Base-by-base conservation (phyloP, 2,797 vertebrate species). In the Orestias chungarensis region DNA sequence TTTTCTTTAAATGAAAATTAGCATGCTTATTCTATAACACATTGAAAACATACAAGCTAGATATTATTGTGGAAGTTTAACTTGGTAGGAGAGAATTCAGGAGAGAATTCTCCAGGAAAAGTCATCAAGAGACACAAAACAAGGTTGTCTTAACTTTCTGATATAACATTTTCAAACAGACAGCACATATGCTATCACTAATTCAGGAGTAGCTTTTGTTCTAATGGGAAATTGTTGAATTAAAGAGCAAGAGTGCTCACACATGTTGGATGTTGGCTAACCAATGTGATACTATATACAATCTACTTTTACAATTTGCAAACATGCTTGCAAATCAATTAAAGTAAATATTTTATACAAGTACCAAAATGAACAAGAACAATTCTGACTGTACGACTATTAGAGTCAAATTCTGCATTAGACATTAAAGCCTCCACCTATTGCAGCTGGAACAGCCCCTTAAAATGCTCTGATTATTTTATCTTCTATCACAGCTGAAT, bases 111-210 rank as follows among this genome's bases (percentile, higher is more conserved):
- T 25, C 64, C n/a, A 50, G 31, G n/a, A 73, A 75, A 50, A 81
- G 64, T 73, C 44, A 64, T 77, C 64, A 40, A 49, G 4, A 25
- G 64, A 79, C 73, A 65, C 23, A 52, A 74, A 75, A 75, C 70
- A 68, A 65, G 66, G 75, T 65, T 68, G 68, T 70, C 77, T 73
- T 78, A 78, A 66, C 62, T 42, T 64, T 43, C 68, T 71, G 18
- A 79, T 76, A 67, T 67, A 83, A 86, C 79, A 82, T 89, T 87
- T 80, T 74, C 68, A 74, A 76, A 82, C 73, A 71, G 62, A 8
- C 27, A 55, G 76, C 67, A 77, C 73, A 77, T 57, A 52, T 47
- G 55, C 44, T 70, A 78, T 86, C 72, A 86, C 88, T 89, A 86
- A 76, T 89, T 87, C 50, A 86, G 65, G 66, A 57, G 67, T n/a